phyloP scores from a whole-genome alignment of 1,140 invertebrate genomes.

The Pseudachorutes palmiensis region DNA sequence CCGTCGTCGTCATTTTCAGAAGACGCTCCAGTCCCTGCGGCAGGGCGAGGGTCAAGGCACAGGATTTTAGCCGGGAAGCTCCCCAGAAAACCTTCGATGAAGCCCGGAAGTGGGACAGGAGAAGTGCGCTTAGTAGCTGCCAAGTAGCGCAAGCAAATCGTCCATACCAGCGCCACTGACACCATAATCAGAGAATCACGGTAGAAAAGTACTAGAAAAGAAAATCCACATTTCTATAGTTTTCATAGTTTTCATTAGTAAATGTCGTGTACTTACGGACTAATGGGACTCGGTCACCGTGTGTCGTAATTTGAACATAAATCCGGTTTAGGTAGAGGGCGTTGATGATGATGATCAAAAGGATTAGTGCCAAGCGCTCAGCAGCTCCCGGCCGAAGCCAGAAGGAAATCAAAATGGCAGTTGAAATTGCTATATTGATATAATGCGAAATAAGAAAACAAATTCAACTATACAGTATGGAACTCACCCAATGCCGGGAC shows the following conservation, averaged over 20 bases:
- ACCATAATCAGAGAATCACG: conserved; percentile 36
- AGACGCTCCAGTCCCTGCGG: background rate
- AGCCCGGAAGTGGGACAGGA: conserved; percentile 33
- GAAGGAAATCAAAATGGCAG: conserved; percentile 27
- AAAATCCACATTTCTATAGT: background rate
- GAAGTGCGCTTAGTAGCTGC: conserved; percentile 31
- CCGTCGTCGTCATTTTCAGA: conserved; percentile 24
- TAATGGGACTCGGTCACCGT: conserved; percentile 33
- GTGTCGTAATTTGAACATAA: conserved; percentile 30
- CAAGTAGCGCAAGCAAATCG: conserved; percentile 34
- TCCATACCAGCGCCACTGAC: conserved; percentile 33
- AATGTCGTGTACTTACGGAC: conserved; percentile 24
- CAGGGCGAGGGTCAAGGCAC: conserved; percentile 35
- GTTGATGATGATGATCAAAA: conserved; percentile 27
- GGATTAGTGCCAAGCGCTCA: conserved; percentile 24
- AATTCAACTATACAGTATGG: background rate
- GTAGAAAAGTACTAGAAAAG: conserved; percentile 31
- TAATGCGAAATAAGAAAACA: background rate
- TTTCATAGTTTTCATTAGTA: background rate
- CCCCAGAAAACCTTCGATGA: conserved; percentile 27
- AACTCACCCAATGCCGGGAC: conserved; percentile 30
- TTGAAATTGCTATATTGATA: conserved; percentile 28
- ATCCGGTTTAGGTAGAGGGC: conserved; percentile 27
- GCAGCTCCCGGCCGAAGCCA: conserved; percentile 31
- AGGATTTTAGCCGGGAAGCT: conserved; percentile 30